Evolutionary conservation across 2,888 invertebrate species (phyloP).

Genomic region (Stenodema calcarata): DNA sequence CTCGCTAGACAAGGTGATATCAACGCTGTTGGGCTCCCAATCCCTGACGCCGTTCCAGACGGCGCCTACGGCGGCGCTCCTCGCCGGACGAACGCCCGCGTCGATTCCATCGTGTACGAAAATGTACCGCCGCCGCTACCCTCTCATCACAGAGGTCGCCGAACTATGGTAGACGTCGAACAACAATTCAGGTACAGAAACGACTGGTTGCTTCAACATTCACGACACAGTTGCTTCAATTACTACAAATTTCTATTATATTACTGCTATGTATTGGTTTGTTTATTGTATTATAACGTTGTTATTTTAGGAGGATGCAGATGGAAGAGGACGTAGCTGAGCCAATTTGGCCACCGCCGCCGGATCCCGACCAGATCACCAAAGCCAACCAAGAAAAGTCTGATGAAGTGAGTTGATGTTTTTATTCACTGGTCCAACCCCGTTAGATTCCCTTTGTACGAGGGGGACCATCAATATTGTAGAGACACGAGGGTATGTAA

Average conservation of each 20-base stretch:
- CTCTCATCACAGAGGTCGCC: slow-evolving; percentile 28
- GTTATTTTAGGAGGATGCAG: slow-evolving; percentile 15
- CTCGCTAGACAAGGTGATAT: slow-evolving; percentile 54
- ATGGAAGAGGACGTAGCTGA: background rate
- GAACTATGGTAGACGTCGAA: slow-evolving; percentile 49
- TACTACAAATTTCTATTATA: too few species aligned
- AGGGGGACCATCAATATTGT: too few species aligned
- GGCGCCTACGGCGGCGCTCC: background rate
- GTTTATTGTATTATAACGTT: background rate
- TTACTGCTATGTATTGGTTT: background rate
- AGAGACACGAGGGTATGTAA: too few species aligned
- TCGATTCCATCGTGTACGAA: background rate
- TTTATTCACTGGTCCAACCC: background rate
- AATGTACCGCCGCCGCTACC: slow-evolving; percentile 38
- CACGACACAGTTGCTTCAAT: too few species aligned
- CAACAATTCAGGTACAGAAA: slow-evolving; percentile 56
- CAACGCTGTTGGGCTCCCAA: slow-evolving; percentile 59
- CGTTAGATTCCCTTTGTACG: too few species aligned
- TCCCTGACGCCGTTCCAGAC: slow-evolving; percentile 33
- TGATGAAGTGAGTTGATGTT: slow-evolving; percentile 67
- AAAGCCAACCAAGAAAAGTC: slow-evolving; percentile 69
- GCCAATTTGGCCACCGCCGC: slow-evolving; percentile 43
- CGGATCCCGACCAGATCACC: slow-evolving; percentile 41
- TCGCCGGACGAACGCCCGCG: background rate
- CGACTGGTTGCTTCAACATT: too few species aligned